phyloP scores from a whole-genome alignment of 1,140 invertebrate species.

The Diachasmimorpha longicaudata region DNA sequence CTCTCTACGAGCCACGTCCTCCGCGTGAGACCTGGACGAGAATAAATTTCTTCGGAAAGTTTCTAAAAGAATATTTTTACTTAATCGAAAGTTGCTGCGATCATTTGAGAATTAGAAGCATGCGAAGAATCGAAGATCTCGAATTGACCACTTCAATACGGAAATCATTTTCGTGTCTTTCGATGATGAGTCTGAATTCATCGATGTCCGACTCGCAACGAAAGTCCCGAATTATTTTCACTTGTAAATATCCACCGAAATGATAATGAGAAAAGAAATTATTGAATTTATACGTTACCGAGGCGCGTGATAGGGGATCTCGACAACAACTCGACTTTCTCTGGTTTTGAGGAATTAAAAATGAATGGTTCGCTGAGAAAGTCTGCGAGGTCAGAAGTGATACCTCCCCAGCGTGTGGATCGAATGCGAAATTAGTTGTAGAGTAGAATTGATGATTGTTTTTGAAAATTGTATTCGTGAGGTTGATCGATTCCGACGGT shows the following conservation, averaged over 20 bases:
- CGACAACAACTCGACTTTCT: not conserved
- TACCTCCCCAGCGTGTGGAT: not conserved
- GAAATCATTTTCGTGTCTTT: not conserved
- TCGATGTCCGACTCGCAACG: not conserved
- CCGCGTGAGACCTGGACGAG: too few relatives aligned
- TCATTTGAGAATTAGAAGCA: too few relatives aligned
- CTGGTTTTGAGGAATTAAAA: not conserved
- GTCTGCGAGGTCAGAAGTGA: not conserved
- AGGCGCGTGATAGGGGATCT: not conserved
- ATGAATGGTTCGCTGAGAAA: not conserved
- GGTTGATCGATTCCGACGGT: not conserved
- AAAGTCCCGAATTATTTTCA: conserved; percentile 10
- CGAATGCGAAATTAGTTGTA: not conserved
- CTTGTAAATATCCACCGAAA: conserved; percentile 43
- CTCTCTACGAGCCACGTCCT: too few relatives aligned
- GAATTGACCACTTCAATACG: not conserved
- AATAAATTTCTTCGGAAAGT: not conserved
- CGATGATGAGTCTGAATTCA: not conserved
- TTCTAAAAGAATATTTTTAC: not conserved
- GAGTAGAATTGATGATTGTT: not conserved
- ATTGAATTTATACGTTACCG: not conserved
- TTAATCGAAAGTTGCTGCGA: too few relatives aligned
- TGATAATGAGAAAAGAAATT: not conserved
- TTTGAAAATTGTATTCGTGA: not conserved
- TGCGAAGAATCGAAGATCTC: too few relatives aligned